Conservation (phyloP, 2,888 invertebrate species). For the Stenotaenia linearis region DNA sequence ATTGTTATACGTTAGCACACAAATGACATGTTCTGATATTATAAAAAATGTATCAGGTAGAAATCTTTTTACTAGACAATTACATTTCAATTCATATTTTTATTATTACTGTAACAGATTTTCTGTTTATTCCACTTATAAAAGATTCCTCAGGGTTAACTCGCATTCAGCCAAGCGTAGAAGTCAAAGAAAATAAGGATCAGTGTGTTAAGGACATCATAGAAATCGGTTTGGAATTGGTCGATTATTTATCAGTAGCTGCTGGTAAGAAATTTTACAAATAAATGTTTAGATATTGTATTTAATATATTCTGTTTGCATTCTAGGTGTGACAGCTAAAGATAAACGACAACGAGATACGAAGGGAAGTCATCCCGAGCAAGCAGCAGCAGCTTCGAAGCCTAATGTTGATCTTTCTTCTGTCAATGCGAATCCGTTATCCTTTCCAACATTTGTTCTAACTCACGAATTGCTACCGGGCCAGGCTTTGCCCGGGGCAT, state of each 20-base stretch:
- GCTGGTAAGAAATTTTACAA: slow-evolving; percentile 49
- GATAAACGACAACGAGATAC: slow-evolving; percentile 81
- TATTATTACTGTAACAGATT: background rate
- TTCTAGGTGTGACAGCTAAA: slow-evolving; percentile 69
- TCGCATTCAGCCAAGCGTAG: slow-evolving; percentile 45
- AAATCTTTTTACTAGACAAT: slow-evolving; percentile 40
- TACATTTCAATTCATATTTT: background rate
- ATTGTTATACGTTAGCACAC: slow-evolving; percentile 66
- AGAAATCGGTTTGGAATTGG: slow-evolving; percentile 46
- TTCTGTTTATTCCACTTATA: background rate
- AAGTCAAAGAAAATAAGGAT: slow-evolving; percentile 41
- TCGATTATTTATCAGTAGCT: slow-evolving; percentile 63
- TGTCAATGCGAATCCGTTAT: slow-evolving; percentile 39
- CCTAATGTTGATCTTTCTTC: slow-evolving; percentile 29
- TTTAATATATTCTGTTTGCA: background rate
- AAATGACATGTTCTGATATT: slow-evolving; percentile 67
- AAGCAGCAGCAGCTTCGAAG: background rate
- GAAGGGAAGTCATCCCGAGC: slow-evolving; percentile 53
- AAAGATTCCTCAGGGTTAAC: background rate
- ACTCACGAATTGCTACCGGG: slow-evolving; percentile 46
- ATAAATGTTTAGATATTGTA: background rate
- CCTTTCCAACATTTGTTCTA: slow-evolving; percentile 39
- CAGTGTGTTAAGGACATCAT: slow-evolving; percentile 42
- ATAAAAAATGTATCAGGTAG: slow-evolving; percentile 55
- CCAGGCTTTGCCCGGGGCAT: slow-evolving; percentile 52